Evolutionary conservation across 1,140 invertebrate species (phyloP).

Genomic region (Diabrotica undecimpunctata): DNA sequence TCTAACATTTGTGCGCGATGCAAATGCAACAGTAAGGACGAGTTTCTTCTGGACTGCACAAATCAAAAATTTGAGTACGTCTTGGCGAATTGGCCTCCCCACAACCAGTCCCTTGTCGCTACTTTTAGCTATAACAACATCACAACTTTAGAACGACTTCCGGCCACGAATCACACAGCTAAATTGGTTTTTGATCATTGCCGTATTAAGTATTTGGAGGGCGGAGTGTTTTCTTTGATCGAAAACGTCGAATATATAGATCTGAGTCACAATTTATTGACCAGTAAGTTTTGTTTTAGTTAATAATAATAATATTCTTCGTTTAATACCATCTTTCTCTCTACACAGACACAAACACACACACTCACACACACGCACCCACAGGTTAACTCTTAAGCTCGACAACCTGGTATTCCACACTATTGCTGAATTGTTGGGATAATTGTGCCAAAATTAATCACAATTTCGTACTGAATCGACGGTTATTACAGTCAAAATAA

Average conservation of each 20-base stretch:
- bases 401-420: no score
- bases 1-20: slow-evolving; percentile 38
- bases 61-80: slow-evolving; percentile 46
- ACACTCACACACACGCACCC: no score
- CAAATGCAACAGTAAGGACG: slow-evolving; percentile 25
- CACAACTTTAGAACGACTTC: slow-evolving; percentile 45
- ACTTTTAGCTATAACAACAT: slow-evolving; percentile 49
- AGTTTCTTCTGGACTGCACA: slow-evolving; percentile 44
- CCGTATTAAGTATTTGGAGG: slow-evolving; percentile 55
- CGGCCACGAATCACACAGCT: slow-evolving; percentile 43
- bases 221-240: slow-evolving; percentile 61
- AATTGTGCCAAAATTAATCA: no score
- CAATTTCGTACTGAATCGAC: no score
- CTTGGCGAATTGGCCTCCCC: slow-evolving; percentile 47
- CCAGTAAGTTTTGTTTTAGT: slow-evolving; percentile 48
- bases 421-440: no score
- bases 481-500: no score
- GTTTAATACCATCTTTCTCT: no score
- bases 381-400: no score
- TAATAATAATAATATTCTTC: no score
- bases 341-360: no score
- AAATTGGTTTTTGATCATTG: slow-evolving; percentile 50
- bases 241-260: slow-evolving; percentile 64
- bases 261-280: slow-evolving; percentile 66
- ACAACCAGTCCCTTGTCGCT: slow-evolving; percentile 43